A percentile compares a stretch with the other conserved stretches of the same genome.
These are phyloP conservation scores for Pardalotus punctatus DNA, from an alignment of 2,113 vertebrate genomes.

Conservation along the genomic window DNA sequence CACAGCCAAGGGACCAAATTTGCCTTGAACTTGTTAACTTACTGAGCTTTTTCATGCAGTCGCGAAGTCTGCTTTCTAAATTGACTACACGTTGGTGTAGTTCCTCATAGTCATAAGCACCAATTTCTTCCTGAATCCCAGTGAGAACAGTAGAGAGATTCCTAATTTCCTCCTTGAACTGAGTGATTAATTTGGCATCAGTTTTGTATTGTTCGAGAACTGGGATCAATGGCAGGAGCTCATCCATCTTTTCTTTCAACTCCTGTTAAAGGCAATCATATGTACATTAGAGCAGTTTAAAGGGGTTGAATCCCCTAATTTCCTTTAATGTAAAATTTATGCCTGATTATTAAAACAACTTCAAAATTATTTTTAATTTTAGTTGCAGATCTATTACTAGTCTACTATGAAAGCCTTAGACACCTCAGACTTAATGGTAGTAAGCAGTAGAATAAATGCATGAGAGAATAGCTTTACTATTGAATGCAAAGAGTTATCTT, in stretches of 20 bases:
- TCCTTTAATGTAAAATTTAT: background rate
- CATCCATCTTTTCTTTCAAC: slow-evolving; percentile 95
- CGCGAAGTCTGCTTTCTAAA: slow-evolving; percentile 90
- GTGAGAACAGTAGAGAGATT: slow-evolving; percentile 91
- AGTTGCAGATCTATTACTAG: background rate
- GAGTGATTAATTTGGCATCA: slow-evolving; percentile 91
- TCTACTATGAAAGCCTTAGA: background rate
- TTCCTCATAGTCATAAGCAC: slow-evolving; percentile 94
- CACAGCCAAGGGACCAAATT: background rate
- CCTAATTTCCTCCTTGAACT: slow-evolving; percentile 97
- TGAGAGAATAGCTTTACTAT: background rate
- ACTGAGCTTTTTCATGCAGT: slow-evolving; percentile 99
- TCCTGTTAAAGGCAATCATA: slow-evolving; percentile 77
- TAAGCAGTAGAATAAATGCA: background rate
- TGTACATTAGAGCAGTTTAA: background rate
- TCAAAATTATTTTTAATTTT: background rate
- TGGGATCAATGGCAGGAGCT: slow-evolving; percentile 92
- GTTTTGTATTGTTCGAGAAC: slow-evolving; percentile 99
- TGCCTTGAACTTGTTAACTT: slow-evolving; percentile 64
- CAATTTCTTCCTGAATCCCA: slow-evolving; percentile 94
- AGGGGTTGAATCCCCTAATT: background rate
- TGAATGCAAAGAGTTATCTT: background rate
- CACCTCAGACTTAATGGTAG: background rate
- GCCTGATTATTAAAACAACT: background rate
- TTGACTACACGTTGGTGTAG: slow-evolving; percentile 91